Percentiles rank a stretch among this genome's conserved stretches.
These are phyloP conservation scores for Steinernema feltiae DNA, from an alignment of 1,140 invertebrate species.

Conservation along the genomic window DNA sequence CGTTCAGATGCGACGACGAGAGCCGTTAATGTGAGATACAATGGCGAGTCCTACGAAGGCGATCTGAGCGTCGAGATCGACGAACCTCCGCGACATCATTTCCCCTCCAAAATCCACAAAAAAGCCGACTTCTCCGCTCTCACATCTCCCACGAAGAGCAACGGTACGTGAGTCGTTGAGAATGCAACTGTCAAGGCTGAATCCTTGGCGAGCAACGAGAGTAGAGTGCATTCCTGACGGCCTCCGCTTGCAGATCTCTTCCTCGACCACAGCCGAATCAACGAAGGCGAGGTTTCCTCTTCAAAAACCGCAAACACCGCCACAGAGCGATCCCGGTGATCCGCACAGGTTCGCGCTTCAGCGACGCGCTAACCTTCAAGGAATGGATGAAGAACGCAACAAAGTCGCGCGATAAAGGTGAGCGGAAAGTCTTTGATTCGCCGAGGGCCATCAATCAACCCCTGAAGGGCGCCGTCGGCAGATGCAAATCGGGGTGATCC, in stretches of 20 bases:
- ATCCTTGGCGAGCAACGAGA: neutral
- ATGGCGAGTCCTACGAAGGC: slow-evolving; percentile 1
- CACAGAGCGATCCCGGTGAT: neutral
- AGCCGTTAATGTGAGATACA: neutral
- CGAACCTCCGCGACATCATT: neutral
- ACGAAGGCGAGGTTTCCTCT: neutral
- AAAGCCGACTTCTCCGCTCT: neutral
- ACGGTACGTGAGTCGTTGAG: too few relatives aligned
- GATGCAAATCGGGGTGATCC: neutral
- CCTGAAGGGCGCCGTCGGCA: slow-evolving; percentile 8
- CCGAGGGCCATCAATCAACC: slow-evolving; percentile 4
- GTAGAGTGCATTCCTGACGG: neutral
- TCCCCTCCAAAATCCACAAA: neutral
- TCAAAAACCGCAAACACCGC: neutral
- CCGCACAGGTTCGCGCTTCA: neutral
- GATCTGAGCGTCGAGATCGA: neutral
- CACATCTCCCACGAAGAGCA: neutral
- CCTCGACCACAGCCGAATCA: slow-evolving; percentile 3
- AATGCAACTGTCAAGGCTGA: neutral
- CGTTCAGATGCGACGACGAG: neutral
- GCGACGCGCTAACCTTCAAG: neutral
- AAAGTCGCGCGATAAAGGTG: neutral
- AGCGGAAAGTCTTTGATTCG: neutral
- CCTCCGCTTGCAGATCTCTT: neutral
- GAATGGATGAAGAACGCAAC: slow-evolving; percentile 9